Conservation (phyloP, 2,113 vertebrate genomes). For the Ailuropoda melanoleuca region DNA sequence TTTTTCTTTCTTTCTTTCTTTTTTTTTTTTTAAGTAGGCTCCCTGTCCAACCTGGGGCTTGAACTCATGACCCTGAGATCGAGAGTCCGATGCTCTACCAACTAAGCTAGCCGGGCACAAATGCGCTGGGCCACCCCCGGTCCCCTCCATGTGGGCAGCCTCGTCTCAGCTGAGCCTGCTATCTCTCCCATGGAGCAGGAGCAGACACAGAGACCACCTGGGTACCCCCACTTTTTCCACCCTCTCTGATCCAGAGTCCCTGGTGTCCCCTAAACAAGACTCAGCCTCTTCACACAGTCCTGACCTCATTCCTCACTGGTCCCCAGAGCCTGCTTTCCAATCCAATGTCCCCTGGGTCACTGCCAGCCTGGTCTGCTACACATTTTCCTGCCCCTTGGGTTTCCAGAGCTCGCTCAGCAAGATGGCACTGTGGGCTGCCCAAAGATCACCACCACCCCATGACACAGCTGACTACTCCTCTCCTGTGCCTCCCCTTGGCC, state of each 20-base stretch:
- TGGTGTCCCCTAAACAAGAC: background rate
- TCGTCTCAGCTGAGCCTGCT: background rate
- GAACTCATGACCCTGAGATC: background rate
- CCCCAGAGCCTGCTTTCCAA: background rate
- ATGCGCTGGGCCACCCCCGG: background rate
- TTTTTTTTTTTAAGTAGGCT: background rate
- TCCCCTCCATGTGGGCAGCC: background rate
- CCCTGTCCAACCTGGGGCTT: background rate
- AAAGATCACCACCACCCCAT: background rate
- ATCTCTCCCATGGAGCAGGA: background rate
- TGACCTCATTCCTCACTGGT: too few species aligned
- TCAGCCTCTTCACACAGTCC: background rate
- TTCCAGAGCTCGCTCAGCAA: background rate
- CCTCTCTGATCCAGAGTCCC: background rate
- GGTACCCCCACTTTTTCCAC: background rate
- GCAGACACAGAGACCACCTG: background rate
- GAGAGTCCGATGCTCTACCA: background rate
- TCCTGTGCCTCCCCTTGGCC: background rate
- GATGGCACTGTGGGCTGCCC: background rate
- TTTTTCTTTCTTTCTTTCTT: too few species aligned
- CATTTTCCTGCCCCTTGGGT: background rate
- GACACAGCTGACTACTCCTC: background rate
- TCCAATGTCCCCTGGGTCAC: background rate
- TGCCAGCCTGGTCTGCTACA: background rate
- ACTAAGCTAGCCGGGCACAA: background rate